These are phyloP conservation scores for Ramphastos sulfuratus DNA, from an alignment of 2,113 vertebrate genomes.

Conservation along the genomic window DNA sequence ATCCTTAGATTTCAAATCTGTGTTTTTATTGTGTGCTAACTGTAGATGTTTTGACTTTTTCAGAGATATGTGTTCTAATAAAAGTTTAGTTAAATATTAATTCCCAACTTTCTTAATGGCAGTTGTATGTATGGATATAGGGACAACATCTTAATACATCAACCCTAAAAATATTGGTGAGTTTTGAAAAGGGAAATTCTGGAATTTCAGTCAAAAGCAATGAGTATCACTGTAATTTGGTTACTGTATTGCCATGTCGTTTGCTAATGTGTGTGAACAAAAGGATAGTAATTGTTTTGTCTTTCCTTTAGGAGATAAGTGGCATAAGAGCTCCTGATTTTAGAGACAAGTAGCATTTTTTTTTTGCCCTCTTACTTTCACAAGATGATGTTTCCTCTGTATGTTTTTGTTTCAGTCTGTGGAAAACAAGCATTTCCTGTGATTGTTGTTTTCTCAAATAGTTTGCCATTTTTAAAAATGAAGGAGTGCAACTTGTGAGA, in stretches of 20 bases:
- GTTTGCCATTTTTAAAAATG: not conserved
- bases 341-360: not conserved
- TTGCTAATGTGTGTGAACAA: not conserved
- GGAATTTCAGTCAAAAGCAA: not conserved
- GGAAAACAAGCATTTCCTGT: slow-evolving; percentile 3
- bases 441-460: not conserved
- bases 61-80: not conserved
- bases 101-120: not conserved
- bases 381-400: slow-evolving; percentile 19
- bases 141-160: not conserved
- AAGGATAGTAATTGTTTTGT: not conserved
- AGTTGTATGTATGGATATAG: not conserved
- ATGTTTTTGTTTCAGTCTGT: not conserved
- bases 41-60: not conserved
- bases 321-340: not conserved
- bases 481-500: not conserved
- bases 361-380: not conserved
- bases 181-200: not conserved
- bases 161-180: not conserved
- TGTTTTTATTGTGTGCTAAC: not conserved
- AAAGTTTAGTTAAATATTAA: not conserved
- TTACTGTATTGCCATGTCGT: not conserved
- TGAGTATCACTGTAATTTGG: not conserved
- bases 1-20: not conserved
- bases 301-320: not conserved